Conservation (phyloP, 2,888 invertebrate genomes). For the Corythucha ciliata region DNA sequence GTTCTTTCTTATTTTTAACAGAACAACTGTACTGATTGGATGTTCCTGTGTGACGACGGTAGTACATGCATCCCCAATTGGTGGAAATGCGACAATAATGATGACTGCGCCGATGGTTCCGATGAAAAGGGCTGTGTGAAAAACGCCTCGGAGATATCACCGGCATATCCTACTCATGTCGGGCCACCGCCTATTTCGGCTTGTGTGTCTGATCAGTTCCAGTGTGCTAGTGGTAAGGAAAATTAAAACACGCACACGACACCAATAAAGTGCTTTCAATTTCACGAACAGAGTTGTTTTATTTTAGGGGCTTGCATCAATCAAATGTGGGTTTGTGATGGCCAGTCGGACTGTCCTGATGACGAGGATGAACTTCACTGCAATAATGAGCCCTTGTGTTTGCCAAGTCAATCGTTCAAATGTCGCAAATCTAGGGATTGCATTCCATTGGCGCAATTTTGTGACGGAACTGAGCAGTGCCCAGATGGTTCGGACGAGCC, state of each 20-base stretch:
- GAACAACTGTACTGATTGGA: conserved; percentile 59
- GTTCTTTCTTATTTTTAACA: too few species aligned
- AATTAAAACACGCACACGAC: not conserved
- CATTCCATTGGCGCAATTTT: conserved; percentile 45
- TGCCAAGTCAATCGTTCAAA: conserved; percentile 45
- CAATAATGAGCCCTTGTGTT: conserved; percentile 29
- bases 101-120: conserved; percentile 66
- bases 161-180: conserved; percentile 28
- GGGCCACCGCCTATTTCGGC: too few species aligned
- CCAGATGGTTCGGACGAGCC: conserved; percentile 50
- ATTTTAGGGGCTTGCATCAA: conserved; percentile 52
- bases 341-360: conserved; percentile 47
- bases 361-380: conserved; percentile 56
- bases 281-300: conserved; percentile 7
- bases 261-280: not conserved
- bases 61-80: conserved; percentile 61
- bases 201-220: conserved; percentile 27
- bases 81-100: conserved; percentile 68
- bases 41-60: conserved; percentile 65
- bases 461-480: conserved; percentile 49
- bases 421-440: conserved; percentile 57
- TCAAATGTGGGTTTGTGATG: conserved; percentile 54
- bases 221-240: conserved; percentile 27
- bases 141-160: too few species aligned
- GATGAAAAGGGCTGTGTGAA: conserved; percentile 56